Evolutionary conservation across 2,113 vertebrate species (phyloP), one percentile per base, ranked within the genome.

Genomic region (Mystacornis crossleyi): DNA sequence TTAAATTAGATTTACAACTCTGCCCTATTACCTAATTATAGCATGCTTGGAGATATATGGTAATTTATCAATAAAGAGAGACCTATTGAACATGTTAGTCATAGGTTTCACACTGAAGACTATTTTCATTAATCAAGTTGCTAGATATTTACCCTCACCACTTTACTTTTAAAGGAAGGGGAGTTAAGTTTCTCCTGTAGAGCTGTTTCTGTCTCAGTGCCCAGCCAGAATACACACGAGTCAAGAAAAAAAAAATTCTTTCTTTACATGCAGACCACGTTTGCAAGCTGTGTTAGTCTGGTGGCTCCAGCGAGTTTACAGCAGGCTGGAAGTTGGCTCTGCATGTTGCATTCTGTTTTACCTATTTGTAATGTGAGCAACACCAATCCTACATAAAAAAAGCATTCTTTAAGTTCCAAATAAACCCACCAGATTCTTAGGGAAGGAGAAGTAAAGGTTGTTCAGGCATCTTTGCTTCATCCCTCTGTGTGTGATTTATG

Each of bases 51-150:
- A 86, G 61, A 84, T 93, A 79, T 77, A 95, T 95, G 81, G 83
- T 97, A 95, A 97, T 96, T 96, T 95, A 96, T 95, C 95, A 95
- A 48, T 97, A 81, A 90, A 81, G 55, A 93, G 74, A 95, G 43
- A 78, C n/a, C 77, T 91, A 95, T 92, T 95, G 97, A 95, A 94
- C 38, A 45, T 69, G 77, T 81, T 97, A 86, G 88, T 93, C 89
- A 89, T 53, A 78, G 55, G 64, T 75, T 89, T 90, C 71, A 79
- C 71, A 20, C 43, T 48, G 28, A 80, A 95, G 73, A 93, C 58
- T 81, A 34, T 91, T 96, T 97, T 85, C 88, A 96, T 95, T 96
- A 90, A 93, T 94, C 83, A 90, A 87, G 50, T 18, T 89, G 50
- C 23, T 86, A 81, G 82, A 69, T 86, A 92, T 69, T 70, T 88